Percentiles rank a stretch among this genome's conserved stretches.
phyloP scores from a whole-genome alignment of 2,888 invertebrate genomes.

The Beris morrisii region DNA sequence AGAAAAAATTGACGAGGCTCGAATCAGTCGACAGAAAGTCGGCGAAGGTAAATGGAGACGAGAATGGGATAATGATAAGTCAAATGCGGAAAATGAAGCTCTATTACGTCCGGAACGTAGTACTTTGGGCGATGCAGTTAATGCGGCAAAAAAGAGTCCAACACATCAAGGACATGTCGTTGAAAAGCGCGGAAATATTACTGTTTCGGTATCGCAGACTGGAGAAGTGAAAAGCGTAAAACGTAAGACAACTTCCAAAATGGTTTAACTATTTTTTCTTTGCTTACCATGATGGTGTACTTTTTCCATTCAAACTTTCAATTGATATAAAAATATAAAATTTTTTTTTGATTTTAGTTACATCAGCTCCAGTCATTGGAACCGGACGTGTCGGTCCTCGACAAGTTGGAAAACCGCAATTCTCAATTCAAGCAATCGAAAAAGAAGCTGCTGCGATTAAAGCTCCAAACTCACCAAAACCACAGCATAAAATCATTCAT shows the following conservation, averaged over 20 bases:
- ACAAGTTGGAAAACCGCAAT: slow-evolving; percentile 44
- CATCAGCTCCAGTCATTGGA: slow-evolving; percentile 52
- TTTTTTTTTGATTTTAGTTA: slow-evolving; percentile 45
- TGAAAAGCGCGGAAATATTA: slow-evolving; percentile 41
- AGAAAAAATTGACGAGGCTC: slow-evolving; percentile 55
- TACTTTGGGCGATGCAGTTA: slow-evolving; percentile 32
- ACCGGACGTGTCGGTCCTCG: slow-evolving; percentile 56
- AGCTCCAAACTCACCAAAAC: slow-evolving; percentile 25
- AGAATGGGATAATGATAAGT: slow-evolving; percentile 57
- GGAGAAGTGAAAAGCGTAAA: slow-evolving; percentile 43
- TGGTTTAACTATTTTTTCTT: no score
- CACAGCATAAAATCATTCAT: slow-evolving; percentile 8
- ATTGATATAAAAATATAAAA: no score
- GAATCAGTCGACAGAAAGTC: slow-evolving; percentile 55
- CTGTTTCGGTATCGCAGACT: slow-evolving; percentile 41
- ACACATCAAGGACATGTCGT: slow-evolving; percentile 23
- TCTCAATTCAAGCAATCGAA: slow-evolving; percentile 37
- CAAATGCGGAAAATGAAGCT: slow-evolving; percentile 38
- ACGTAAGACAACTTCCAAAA: slow-evolving; percentile 34
- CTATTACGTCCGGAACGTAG: slow-evolving; percentile 26
- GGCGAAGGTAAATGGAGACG: slow-evolving; percentile 57
- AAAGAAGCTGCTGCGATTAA: slow-evolving; percentile 25
- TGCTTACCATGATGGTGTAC: no score
- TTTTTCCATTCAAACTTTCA: no score
- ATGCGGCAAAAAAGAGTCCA: slow-evolving; percentile 32